Evolutionary conservation across 2,888 invertebrate genomes (phyloP).

Genomic region (Frankliniella fusca): DNA sequence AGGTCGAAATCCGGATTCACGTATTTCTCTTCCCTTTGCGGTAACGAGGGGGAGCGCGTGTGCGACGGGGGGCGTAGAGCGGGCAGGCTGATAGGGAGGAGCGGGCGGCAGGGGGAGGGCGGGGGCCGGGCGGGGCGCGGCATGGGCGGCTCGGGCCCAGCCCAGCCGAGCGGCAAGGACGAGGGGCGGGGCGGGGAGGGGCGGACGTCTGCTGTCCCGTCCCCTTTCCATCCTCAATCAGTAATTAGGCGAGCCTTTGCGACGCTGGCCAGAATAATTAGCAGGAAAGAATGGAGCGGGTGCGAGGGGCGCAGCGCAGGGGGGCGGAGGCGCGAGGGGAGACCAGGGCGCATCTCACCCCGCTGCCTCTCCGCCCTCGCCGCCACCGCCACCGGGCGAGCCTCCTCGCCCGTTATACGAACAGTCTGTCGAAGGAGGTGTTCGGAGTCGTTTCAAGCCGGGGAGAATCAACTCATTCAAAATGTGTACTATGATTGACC

Average conservation of each 20-base stretch:
- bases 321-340: not conserved
- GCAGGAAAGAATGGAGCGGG: not conserved
- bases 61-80: too few relatives aligned
- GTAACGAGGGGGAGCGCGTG: too few relatives aligned
- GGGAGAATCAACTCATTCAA: too few relatives aligned
- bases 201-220: not conserved
- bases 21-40: too few relatives aligned
- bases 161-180: not conserved
- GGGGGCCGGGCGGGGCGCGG: not conserved
- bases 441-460: too few relatives aligned
- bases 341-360: not conserved
- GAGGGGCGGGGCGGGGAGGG: not conserved
- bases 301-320: not conserved
- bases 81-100: not conserved
- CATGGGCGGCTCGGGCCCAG: not conserved
- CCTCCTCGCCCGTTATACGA: too few relatives aligned
- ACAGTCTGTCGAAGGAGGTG: too few relatives aligned
- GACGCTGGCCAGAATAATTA: not conserved
- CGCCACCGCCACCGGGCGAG: too few relatives aligned
- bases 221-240: not conserved
- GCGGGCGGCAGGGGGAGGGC: not conserved
- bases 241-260: not conserved
- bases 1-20: too few relatives aligned
- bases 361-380: not conserved
- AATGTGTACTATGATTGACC: too few relatives aligned